phyloP scores from a whole-genome alignment of 2,113 vertebrate species.

The Austrofundulus limnaeus region DNA sequence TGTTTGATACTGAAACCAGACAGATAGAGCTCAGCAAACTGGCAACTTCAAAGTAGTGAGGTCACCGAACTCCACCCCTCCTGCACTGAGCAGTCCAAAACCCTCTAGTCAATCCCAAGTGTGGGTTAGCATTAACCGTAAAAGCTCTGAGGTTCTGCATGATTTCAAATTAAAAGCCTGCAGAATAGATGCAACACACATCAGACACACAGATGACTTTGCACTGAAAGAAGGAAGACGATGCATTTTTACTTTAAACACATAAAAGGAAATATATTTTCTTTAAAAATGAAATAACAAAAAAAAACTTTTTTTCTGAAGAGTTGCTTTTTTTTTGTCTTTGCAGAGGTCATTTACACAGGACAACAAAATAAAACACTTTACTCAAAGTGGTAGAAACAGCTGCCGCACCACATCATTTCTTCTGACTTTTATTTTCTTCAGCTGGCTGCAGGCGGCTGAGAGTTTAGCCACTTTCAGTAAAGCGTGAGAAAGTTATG shows the following conservation, averaged over 20 bases:
- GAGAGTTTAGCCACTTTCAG: slow-evolving; percentile 43
- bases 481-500: slow-evolving; percentile 61
- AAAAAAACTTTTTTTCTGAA: slow-evolving; percentile 85
- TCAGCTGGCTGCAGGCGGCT: not conserved
- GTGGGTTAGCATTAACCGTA: no score
- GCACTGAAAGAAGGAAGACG: slow-evolving; percentile 35
- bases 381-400: slow-evolving; percentile 53
- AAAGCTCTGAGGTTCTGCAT: no score
- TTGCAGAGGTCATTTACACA: slow-evolving; percentile 93
- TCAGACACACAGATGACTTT: no score
- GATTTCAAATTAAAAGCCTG: no score
- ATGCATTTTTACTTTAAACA: slow-evolving; percentile 86
- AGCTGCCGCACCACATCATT: slow-evolving; percentile 16
- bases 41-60: no score
- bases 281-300: slow-evolving; percentile 89
- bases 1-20: no score
- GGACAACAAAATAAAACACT: slow-evolving; percentile 71
- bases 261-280: slow-evolving; percentile 98
- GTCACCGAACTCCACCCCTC: no score
- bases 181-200: not conserved
- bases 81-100: no score
- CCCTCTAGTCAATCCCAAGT: no score
- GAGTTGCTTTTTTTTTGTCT: slow-evolving; percentile 81
- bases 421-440: not conserved
- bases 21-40: no score